Percentiles rank a stretch among this genome's conserved stretches.
These are phyloP conservation scores for Pangasius larnaudii DNA, from an alignment of 2,797 vertebrate genomes.

Conservation along the genomic window DNA sequence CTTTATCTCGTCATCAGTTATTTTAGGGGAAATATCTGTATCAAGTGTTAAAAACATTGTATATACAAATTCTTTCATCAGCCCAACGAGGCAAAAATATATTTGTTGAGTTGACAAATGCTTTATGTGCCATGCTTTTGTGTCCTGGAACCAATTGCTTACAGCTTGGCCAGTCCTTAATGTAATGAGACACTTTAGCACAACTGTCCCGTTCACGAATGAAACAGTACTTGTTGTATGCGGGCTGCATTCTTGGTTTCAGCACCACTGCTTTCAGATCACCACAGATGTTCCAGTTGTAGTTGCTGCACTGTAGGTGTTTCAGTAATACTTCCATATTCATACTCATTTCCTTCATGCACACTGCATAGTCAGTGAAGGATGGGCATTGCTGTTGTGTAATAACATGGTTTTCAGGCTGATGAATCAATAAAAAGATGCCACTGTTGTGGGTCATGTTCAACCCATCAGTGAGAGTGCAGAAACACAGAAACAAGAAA, in stretches of 20 bases:
- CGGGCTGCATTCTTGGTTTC: not conserved
- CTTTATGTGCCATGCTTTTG: not conserved
- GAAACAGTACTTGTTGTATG: not conserved
- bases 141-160: not conserved
- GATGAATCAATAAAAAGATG: no score
- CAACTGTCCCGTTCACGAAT: not conserved
- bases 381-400: not conserved
- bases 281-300: not conserved
- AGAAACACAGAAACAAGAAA: no score
- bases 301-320: not conserved
- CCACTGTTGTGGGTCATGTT: not conserved
- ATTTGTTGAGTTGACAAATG: not conserved
- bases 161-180: no score
- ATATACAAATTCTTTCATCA: not conserved
- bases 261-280: not conserved
- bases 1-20: not conserved
- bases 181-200: no score
- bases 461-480: not conserved
- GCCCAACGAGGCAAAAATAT: constrained; percentile 38
- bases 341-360: not conserved
- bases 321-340: not conserved
- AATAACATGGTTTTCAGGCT: no score
- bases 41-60: not conserved
- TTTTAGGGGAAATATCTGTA: not conserved
- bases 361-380: not conserved